Base-by-base conservation (phyloP, 1,140 invertebrate genomes). In the Oncopodura yosiiana region DNA sequence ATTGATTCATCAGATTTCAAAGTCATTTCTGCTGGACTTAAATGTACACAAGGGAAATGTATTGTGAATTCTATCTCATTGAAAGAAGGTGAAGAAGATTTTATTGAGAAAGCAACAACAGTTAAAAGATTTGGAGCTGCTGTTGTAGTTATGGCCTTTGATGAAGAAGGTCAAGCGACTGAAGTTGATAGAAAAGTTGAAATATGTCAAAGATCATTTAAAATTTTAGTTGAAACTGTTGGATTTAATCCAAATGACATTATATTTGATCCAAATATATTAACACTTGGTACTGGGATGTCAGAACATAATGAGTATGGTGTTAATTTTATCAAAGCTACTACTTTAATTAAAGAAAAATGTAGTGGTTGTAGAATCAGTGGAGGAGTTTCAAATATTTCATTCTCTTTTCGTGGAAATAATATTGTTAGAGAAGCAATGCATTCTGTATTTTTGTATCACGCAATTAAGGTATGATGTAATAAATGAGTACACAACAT, bases 181-280 rank as follows among this genome's bases (percentile, higher is more conserved):
- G 75, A 76, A 51, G 56, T 66, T 8, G 67, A 75, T 11, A 66
- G 74, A 19, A 81, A 81, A 69, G 70, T 75, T 38, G 70, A 74
- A 53, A 80, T 79, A 19, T 79, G 78, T 62, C 66, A 67, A n/a
- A 67, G 78, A 24, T 74, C 74, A 0, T 79, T 77, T 58, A 66
- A 71, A 18, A 65, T 79, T 24, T 66, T 79, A n/a, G 71, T 74
- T 1, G 66, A 78, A 37, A 68, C 70, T 63, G 70, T 78, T 3
- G 72, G 76, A 8, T 80, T 80, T 62, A 73, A 78, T 63, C 73
- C 75, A 1, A 72, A 74, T 65, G 78, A 81, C 58, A 77, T 81
- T 48, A 81, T 81, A 49, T 81, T 81, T 70, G 79, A 81, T 65
- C 78, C 79, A 1, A 81, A 81, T 59, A 80, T 81, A 62, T 65